phyloP scores from a whole-genome alignment of 2,888 invertebrate species.

The Neria commutata region DNA sequence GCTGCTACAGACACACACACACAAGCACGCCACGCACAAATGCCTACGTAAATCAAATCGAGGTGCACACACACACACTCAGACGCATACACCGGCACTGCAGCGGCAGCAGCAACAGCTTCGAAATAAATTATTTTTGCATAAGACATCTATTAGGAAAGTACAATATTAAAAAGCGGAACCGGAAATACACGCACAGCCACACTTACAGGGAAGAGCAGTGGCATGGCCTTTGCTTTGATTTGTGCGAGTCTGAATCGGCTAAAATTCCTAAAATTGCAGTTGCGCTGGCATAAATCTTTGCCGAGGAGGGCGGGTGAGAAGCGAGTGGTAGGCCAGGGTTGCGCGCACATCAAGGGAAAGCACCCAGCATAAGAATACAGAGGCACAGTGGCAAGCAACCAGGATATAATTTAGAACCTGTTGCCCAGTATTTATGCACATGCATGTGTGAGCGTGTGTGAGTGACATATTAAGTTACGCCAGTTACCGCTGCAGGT shows the following conservation, averaged over 20 bases:
- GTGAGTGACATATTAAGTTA: not conserved
- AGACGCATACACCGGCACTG: not conserved
- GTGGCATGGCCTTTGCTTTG: no score
- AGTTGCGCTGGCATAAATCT: not conserved
- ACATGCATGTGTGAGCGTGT: not conserved
- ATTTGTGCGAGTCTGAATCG: not conserved
- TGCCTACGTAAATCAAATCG: no score
- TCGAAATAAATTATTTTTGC: not conserved
- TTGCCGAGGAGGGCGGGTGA: not conserved
- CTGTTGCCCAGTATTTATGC: constrained; percentile 44
- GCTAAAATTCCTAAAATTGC: not conserved
- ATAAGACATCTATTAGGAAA: not conserved
- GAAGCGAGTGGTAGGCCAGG: not conserved
- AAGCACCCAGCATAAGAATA: no score
- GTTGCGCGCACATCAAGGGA: no score
- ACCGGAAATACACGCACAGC: no score
- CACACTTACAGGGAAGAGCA: no score
- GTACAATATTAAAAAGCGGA: not conserved
- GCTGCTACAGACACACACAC: not conserved
- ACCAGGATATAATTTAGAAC: constrained; percentile 30
- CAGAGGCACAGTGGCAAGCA: not conserved
- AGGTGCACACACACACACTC: not conserved
- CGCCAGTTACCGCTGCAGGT: constrained; percentile 36
- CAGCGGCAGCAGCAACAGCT: not conserved
- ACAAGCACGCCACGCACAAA: not conserved